Percentiles rank a stretch among this genome's conserved stretches.
Conservation (phyloP, 2,797 vertebrate species). For the Podargus strigoides region DNA sequence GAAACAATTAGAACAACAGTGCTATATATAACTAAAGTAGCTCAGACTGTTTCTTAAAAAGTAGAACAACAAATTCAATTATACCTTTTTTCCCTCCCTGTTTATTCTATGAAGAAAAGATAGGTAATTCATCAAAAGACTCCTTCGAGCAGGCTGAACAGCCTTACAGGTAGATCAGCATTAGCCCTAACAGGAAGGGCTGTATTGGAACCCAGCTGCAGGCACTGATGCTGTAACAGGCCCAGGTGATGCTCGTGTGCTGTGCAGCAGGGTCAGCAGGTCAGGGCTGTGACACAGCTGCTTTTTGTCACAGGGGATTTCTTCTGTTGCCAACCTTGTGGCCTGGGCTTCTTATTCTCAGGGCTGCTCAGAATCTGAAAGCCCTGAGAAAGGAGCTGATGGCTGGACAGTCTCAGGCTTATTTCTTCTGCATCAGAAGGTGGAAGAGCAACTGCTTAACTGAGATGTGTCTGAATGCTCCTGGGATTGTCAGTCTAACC, state of each 20-base stretch:
- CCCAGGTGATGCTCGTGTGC: not conserved
- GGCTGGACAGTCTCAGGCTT: rapidly evolving
- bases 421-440: rapidly evolving
- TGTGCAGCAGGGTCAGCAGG: not conserved
- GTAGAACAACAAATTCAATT: not conserved
- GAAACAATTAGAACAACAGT: not conserved
- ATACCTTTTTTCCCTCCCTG: rapidly evolving
- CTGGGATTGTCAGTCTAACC: rapidly evolving
- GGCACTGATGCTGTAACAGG: not conserved
- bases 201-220: not conserved
- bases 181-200: rapidly evolving
- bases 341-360: rapidly evolving
- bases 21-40: not conserved
- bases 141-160: not conserved
- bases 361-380: rapidly evolving
- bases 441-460: not conserved
- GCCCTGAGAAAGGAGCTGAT: rapidly evolving
- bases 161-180: no score
- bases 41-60: not conserved
- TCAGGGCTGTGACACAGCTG: not conserved
- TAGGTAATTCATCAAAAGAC: not conserved
- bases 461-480: not conserved
- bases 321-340: rapidly evolving
- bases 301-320: not conserved
- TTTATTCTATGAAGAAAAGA: not conserved